These are phyloP conservation scores for Stenotaenia linearis DNA, from an alignment of 2,888 invertebrate species.

Conservation along the genomic window DNA sequence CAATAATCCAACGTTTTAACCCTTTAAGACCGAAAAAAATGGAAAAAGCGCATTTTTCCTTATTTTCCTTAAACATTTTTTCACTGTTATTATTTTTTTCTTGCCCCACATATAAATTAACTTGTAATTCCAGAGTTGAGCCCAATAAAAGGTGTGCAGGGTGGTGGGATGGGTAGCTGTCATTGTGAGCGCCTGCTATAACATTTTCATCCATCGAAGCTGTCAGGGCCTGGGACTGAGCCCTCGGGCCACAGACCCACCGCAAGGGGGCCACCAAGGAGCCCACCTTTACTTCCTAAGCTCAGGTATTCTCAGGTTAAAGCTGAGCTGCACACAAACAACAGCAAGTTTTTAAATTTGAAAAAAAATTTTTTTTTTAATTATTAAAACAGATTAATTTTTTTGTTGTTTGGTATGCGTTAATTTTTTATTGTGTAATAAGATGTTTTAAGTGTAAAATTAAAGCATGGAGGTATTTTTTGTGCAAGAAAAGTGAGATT, in stretches of 20 bases:
- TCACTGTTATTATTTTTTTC: neutral
- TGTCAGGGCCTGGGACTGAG: slow-evolving; percentile 17
- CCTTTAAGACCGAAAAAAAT: neutral
- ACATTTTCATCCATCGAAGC: slow-evolving; percentile 26
- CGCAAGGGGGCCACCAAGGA: slow-evolving; percentile 22
- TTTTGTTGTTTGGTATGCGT: neutral
- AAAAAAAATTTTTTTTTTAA: slow-evolving; percentile 7
- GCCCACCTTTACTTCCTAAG: neutral
- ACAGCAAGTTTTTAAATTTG: no score
- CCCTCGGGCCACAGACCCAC: slow-evolving; percentile 7
- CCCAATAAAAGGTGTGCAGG: neutral
- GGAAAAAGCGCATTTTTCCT: neutral
- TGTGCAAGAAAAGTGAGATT: no score
- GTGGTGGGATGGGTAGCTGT: neutral
- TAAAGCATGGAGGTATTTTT: no score
- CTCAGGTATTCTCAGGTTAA: slow-evolving; percentile 8
- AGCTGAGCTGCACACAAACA: neutral
- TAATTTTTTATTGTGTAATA: neutral
- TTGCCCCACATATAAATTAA: slow-evolving; percentile 7
- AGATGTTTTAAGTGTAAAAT: no score
- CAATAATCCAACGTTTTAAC: neutral
- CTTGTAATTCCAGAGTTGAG: neutral
- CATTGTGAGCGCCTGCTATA: slow-evolving; percentile 23
- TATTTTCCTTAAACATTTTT: neutral
- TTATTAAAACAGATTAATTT: neutral